Base-by-base conservation (phyloP, 2,888 invertebrate species). In the Tetanocera ferruginea region DNA sequence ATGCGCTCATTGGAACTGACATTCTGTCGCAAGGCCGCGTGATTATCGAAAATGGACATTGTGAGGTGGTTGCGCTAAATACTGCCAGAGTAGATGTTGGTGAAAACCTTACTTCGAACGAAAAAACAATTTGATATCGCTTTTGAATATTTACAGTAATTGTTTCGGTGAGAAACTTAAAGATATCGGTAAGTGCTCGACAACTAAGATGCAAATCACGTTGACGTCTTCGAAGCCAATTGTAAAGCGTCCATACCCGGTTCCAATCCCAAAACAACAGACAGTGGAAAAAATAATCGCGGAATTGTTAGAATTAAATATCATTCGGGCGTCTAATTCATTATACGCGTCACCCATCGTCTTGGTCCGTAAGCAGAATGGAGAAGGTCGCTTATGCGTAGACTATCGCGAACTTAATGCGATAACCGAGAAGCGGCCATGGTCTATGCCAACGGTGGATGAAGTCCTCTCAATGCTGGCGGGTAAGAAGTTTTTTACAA, bases 371-470 rank as follows among this genome's bases (percentile, higher is more conserved):
- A 81, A 80, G 77, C 87, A 89, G 1, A 81, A 84, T 25, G 87
- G 90, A 2, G 86, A 88, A 25, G 89, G 90, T 28, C 83, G 81
- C n/a, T n/a, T 78, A 1, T 80, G 76, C 11, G 72, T 77, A 0
- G 79, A 78, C 17, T 80, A 75, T 64, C 78, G 77, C 0, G 23
- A 79, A 78, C 25, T n/a, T n/a, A n/a, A n/a, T n/a, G n/a, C n/a
- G n/a, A n/a, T n/a, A n/a, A n/a, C n/a, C n/a, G n/a, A n/a, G n/a
- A n/a, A n/a, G n/a, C 79, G 78, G 51, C 78, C 78, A 3, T 81
- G 76, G 79, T 55, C 73, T n/a, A 80, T 76, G 76, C 77, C 79
- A 87, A 66, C 83, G 6, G 55, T 55, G 11, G 55, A 55, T 55
- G 72, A 0, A 78, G 78, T 67, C 76, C 77, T 67, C 37, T 74